phyloP scores from a whole-genome alignment of 2,888 invertebrate genomes.

The Mycalesis mineus region DNA sequence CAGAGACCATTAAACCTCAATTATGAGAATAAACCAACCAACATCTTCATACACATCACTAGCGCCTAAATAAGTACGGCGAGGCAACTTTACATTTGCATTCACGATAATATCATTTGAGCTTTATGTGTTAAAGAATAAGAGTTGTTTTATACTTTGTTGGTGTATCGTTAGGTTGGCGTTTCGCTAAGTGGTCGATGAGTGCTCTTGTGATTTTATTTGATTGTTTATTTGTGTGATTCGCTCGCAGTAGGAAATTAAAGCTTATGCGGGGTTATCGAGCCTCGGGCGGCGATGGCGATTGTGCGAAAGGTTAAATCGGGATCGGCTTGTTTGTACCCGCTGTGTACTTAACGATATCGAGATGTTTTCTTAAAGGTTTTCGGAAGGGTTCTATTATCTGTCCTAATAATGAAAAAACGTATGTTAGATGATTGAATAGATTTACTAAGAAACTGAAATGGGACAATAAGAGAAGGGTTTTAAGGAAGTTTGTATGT shows the following conservation, averaged over 20 bases:
- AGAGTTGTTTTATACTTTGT: slow-evolving; percentile 18
- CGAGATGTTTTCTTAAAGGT: too few species aligned
- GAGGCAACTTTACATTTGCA: slow-evolving; percentile 27
- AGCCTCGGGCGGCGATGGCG: slow-evolving; percentile 7
- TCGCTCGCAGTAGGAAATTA: slow-evolving; percentile 43
- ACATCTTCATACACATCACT: slow-evolving; percentile 40
- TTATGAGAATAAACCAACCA: slow-evolving; percentile 32
- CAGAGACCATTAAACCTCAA: slow-evolving; percentile 15
- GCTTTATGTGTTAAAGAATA: slow-evolving; percentile 31
- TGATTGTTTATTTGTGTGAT: slow-evolving; percentile 68
- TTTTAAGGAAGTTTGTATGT: too few species aligned
- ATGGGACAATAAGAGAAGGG: too few species aligned
- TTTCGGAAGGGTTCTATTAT: too few species aligned
- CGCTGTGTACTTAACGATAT: too few species aligned
- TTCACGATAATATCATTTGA: slow-evolving; percentile 8
- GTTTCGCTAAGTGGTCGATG: slow-evolving; percentile 56
- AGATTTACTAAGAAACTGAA: too few species aligned
- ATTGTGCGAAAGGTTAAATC: slow-evolving; percentile 32
- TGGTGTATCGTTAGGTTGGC: slow-evolving; percentile 25
- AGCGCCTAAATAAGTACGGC: slow-evolving; percentile 42
- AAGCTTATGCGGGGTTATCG: slow-evolving; percentile 35
- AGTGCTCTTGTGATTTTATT: slow-evolving; percentile 65
- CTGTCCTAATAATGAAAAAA: too few species aligned
- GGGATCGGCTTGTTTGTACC: slow-evolving; percentile 24
- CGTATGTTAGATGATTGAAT: too few species aligned